Percentiles rank a stretch among this genome's conserved stretches.
Conservation (phyloP, 2,113 vertebrate species). For the Lepus europaeus region DNA sequence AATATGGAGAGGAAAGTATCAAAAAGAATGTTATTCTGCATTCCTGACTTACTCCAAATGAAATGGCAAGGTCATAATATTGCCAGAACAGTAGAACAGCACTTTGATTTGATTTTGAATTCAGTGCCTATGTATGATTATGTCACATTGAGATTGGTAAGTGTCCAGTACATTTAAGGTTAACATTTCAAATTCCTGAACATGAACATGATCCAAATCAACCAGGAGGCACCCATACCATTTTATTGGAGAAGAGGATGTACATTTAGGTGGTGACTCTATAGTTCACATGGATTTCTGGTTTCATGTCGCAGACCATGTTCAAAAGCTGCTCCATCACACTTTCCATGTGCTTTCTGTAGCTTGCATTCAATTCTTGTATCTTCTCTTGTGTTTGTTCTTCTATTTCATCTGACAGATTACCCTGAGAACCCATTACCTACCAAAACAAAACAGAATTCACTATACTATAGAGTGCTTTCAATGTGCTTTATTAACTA, state of each 20-base stretch:
- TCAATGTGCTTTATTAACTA: background rate
- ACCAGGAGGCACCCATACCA: no score
- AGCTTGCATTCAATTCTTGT: slow-evolving; percentile 80
- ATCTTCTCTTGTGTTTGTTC: slow-evolving; percentile 85
- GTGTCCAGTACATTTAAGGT: slow-evolving; percentile 16
- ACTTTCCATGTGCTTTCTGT: slow-evolving; percentile 80
- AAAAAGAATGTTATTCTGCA: slow-evolving; percentile 76
- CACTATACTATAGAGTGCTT: background rate
- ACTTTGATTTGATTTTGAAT: slow-evolving; percentile 40
- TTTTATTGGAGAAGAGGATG: accelerated
- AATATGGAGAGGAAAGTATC: slow-evolving; percentile 41
- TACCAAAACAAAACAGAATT: slow-evolving; percentile 77
- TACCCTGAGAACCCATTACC: slow-evolving; percentile 90
- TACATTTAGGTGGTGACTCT: slow-evolving; percentile 69
- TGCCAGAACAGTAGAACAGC: background rate
- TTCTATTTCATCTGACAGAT: slow-evolving; percentile 87
- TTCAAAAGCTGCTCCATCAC: slow-evolving; percentile 85
- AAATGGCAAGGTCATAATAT: slow-evolving; percentile 49
- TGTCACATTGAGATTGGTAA: slow-evolving; percentile 19
- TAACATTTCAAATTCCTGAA: background rate
- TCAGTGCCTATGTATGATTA: slow-evolving; percentile 22
- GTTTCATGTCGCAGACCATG: slow-evolving; percentile 85
- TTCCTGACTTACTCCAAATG: slow-evolving; percentile 47
- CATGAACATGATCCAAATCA: background rate
- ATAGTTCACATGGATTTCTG: slow-evolving; percentile 88